Evolutionary conservation across 2,113 vertebrate genomes (phyloP).

Genomic region (Procavia capensis): DNA sequence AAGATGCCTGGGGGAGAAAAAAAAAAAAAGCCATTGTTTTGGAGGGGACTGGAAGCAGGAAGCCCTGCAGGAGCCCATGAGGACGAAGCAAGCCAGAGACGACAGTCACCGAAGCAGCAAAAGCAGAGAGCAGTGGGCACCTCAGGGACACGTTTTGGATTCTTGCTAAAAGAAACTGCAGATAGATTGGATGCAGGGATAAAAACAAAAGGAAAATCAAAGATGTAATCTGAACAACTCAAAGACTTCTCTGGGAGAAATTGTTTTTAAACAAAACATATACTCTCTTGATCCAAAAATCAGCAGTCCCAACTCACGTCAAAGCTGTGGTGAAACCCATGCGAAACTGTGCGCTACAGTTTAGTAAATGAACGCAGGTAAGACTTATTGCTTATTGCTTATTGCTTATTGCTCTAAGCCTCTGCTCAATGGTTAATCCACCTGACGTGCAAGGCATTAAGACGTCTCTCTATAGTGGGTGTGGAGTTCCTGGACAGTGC

Average conservation of each 20-base stretch:
- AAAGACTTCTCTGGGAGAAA: constrained; percentile 3
- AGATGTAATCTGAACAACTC: neutral
- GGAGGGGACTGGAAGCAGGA: neutral
- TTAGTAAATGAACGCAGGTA: too few relatives aligned
- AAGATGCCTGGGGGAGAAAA: neutral
- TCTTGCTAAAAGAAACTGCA: neutral
- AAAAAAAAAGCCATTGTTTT: neutral
- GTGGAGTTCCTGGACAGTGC: neutral
- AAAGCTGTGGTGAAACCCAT: too few relatives aligned
- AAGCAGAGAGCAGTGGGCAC: neutral
- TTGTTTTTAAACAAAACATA: neutral
- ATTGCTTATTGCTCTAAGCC: too few relatives aligned
- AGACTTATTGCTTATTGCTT: too few relatives aligned
- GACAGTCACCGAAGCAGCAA: accelerated
- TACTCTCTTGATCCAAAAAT: neutral
- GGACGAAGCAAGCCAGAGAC: neutral
- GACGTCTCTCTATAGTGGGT: neutral
- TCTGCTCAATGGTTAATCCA: too few relatives aligned
- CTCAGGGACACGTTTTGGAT: neutral
- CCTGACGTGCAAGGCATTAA: neutral
- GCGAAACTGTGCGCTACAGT: too few relatives aligned
- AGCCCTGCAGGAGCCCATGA: too few relatives aligned
- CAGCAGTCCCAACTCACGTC: neutral
- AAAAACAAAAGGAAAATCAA: neutral
- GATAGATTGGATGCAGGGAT: neutral